Evolutionary conservation across 2,888 invertebrate species (phyloP), one percentile per base, ranked within the genome.

Genomic region (Tenthredo distinguenda): DNA sequence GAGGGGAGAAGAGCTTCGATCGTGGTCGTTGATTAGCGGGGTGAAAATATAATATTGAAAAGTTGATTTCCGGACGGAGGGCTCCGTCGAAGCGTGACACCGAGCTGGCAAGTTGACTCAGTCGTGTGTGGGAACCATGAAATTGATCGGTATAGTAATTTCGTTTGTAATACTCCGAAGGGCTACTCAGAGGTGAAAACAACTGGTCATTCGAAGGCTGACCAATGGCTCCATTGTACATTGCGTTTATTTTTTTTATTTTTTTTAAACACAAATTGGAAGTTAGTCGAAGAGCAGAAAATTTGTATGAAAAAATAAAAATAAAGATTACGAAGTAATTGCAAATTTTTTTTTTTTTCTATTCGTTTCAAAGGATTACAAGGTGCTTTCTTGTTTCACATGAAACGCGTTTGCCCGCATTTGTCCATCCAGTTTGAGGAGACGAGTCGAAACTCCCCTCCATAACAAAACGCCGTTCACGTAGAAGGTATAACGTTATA

Each of bases 31-130:
- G n/a, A 55, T 55, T 7, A 55, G 26, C 15, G 62, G 81, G 40
- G 58, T 58, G 77, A 62, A 31, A 62, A 81, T 62, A 81, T 58
- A 81, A 81, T 81, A 81, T 81, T 81, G 81, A 81, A 81, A 81
- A 62, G 81, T 62, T 40, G 62, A 81, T 81, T 81, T 81, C 81
- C 81, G 81, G 62, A 43, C 31, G n/a, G 62, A 62, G 40, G 62
- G 37, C 21, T 26, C 62, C 81, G 37, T 62, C 81, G 58, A 21
- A 81, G 31, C 81, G 62, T 81, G 81, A 81, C 81, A 40, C 21
- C 6, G 26, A 37, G 21, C 21, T 37, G 26, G 62, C 37, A 21
- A 81, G 58, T 21, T 18, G 40, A 34, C 26, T 18, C 10, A 12
- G 18, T 31, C 58, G 34, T 58, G 58, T 81, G 81, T 81, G 81